Percentiles rank a stretch among this genome's conserved stretches.
phyloP scores from a whole-genome alignment of 2,888 invertebrate species.

The Gnatocerus cornutus region DNA sequence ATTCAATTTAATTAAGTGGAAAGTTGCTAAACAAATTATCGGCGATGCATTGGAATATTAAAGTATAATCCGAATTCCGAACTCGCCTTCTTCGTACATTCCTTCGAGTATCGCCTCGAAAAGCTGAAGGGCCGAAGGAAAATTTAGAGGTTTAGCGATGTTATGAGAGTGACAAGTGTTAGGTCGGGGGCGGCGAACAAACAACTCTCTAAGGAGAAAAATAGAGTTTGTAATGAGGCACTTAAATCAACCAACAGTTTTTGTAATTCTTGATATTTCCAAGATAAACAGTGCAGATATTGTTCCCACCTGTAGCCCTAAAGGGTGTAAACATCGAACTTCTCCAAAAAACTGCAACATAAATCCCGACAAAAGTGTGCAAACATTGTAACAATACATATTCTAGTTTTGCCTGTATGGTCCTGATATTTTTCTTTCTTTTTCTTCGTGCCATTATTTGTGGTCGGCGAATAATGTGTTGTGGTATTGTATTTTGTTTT shows the following conservation, averaged over 20 bases:
- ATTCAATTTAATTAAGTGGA: constrained; percentile 50
- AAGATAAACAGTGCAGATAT: neutral
- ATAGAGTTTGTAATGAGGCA: no score
- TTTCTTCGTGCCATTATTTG: constrained; percentile 41
- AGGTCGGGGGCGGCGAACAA: constrained; percentile 31
- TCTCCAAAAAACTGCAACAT: constrained; percentile 47
- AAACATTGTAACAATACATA: constrained; percentile 48
- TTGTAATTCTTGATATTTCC: no score
- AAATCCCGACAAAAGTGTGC: constrained; percentile 40
- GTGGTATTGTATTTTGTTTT: constrained; percentile 49
- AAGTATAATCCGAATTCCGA: constrained; percentile 46
- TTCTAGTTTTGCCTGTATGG: constrained; percentile 25
- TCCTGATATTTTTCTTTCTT: constrained; percentile 21
- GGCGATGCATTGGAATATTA: constrained; percentile 48
- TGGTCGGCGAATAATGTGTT: constrained; percentile 44
- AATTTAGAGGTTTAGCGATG: constrained; percentile 36
- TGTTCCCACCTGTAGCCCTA: constrained; percentile 55
- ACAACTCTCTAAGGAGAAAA: constrained; percentile 39
- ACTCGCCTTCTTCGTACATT: constrained; percentile 37
- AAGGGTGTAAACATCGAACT: constrained; percentile 54
- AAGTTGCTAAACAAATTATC: constrained; percentile 48
- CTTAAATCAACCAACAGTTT: no score
- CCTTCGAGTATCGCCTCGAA: constrained; percentile 27
- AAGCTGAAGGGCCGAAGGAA: constrained; percentile 9
- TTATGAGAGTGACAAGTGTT: constrained; percentile 25